These are phyloP conservation scores for Oryzaephilus surinamensis DNA, from an alignment of 1,140 invertebrate genomes.

Conservation along the genomic window DNA sequence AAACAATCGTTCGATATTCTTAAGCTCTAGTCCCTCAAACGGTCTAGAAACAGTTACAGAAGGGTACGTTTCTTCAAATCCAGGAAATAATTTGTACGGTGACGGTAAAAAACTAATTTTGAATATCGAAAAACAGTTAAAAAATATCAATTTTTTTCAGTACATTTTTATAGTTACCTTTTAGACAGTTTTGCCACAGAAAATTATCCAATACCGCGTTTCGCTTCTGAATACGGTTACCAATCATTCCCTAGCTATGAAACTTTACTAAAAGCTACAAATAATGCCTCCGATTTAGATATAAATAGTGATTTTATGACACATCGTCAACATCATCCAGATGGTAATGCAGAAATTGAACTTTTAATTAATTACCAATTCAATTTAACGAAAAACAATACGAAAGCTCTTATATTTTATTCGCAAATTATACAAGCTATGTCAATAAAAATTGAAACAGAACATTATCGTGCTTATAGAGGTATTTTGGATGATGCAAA, in stretches of 20 bases:
- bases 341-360: slow-evolving; percentile 53
- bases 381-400: slow-evolving; percentile 40
- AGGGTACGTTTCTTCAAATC: slow-evolving; percentile 62
- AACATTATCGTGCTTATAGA: slow-evolving; percentile 62
- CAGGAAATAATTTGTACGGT: slow-evolving; percentile 70
- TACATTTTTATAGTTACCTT: slow-evolving; percentile 88
- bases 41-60: slow-evolving; percentile 64
- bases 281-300: slow-evolving; percentile 44
- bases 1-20: slow-evolving; percentile 50
- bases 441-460: slow-evolving; percentile 76
- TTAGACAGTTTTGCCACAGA: slow-evolving; percentile 68
- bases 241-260: slow-evolving; percentile 72
- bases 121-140: not conserved
- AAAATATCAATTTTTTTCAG: slow-evolving; percentile 45
- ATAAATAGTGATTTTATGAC: slow-evolving; percentile 50
- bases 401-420: slow-evolving; percentile 51
- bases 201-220: slow-evolving; percentile 70
- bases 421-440: slow-evolving; percentile 82
- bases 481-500: slow-evolving; percentile 46
- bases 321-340: slow-evolving; percentile 74
- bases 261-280: slow-evolving; percentile 47
- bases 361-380: slow-evolving; percentile 50
- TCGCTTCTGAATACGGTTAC: slow-evolving; percentile 92
- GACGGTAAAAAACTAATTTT: slow-evolving; percentile 54
- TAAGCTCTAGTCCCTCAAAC: slow-evolving; percentile 89